Evolutionary conservation across 2,113 vertebrate genomes (phyloP), one percentile per base, ranked within the genome.

Genomic region (Cheilinus undulatus): DNA sequence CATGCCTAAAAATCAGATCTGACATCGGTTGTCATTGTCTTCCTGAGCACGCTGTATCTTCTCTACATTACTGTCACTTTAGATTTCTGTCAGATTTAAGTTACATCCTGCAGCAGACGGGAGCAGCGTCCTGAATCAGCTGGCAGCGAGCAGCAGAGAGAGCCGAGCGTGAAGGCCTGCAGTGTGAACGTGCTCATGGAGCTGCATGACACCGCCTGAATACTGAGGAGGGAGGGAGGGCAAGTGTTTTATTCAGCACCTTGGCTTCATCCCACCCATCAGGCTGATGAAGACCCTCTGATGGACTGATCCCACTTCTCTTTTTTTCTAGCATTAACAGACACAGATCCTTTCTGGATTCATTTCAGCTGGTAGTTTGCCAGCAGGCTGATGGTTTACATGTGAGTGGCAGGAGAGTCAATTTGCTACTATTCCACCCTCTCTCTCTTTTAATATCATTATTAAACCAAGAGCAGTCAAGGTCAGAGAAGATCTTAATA

Each of bases 81-180:
- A 20, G 7, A 3, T 45, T 45, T 45, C 42, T 19, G 20, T 45
- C 42, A 45, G 42, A 45, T 45, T n/a, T 45, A 9, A 20, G 42
- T 45, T n/a, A 45, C 42, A 45, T 45, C 42, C 42, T 20, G 42
- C 42, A 20, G 42, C 7, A 45, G 42, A 45, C 42, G 13, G 42
- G 42, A 45, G 42, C 42, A 45, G 42, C 42, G 42, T 45, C 42
- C 42, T 45, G 42, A 45, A 45, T 45, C 42, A 45, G 42, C 42
- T 45, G 42, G 42, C 42, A 45, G 42, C 7, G 42, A 45, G 42
- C 42, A 45, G 42, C 42, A 45, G 42, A n/a, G 36, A 14, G 42
- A 20, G 42, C 42, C 19, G 42, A 45, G 42, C 42, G 42, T 45
- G 42, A 45, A 45, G 42, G 42, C 42, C 42, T 42, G 42, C 42